Base-by-base conservation (phyloP, 2,888 invertebrate species). In the Willowsia nigromaculata region DNA sequence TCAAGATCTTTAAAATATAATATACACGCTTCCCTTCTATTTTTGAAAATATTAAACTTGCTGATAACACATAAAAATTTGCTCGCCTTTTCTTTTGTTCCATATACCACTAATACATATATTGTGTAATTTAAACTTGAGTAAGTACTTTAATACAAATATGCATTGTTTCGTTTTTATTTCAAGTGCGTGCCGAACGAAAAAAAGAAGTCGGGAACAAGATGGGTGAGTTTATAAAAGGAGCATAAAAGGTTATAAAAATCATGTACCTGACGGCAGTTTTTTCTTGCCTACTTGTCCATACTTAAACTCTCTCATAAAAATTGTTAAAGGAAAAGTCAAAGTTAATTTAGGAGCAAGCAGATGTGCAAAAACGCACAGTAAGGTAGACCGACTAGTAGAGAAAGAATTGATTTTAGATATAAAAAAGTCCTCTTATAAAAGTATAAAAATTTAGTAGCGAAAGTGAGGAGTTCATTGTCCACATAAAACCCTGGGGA, bases 401-500 rank as follows among this genome's bases (percentile, higher is more conserved):
- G 5, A 13, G 56, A 18, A 56, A 22, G 18, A 56, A 56, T 4
- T 56, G 2, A 22, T 56, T 56, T 56, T 56, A 56, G 56, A 22
- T 18, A 4, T 22, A 22, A 3, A 22, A 40, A n/a, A 56, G n/a
- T 82, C 13, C 65, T 7, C 47, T 2, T 33, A 47, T 25, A 43
- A 65, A 30, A 43, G 62, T 13, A 62, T 22, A 43, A 43, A 40
- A 62, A 37, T 56, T 22, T 40, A 15, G n/a, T 22, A 40, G 15
- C 43, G n/a, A 81, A n/a, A 18, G 62, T 13, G 9, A 22, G 22
- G 86, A 37, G 86, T 86, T 86, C 86, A 86, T 86, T 86, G 86
- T 86, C 86, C 80, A 86, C 86, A 81, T 86, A 86, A 86, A 68
- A 53, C 85, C 40, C 40, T 40, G 47, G 85, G 59, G 71, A 56